Evolutionary conservation across 2,888 invertebrate genomes (phyloP), one percentile per base, ranked within the genome.

Genomic region (Oegoconia quadripuncta): DNA sequence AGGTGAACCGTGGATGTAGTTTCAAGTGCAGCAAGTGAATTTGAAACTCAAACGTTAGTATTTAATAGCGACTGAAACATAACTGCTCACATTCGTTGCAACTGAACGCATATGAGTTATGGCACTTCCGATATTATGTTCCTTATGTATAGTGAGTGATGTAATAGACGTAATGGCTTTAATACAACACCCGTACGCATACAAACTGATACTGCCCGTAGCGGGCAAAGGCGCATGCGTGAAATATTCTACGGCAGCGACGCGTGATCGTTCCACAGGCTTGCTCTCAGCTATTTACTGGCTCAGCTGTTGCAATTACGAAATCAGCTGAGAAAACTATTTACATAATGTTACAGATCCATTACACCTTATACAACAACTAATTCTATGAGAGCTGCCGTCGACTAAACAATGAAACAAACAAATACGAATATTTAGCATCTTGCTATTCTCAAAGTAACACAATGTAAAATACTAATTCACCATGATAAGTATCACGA

Each of bases 221-320:
- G 16, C 18, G 17, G n/a, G 15, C 23, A 37, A 34, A 42, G 14
- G 6, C 23, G 25, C 33, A 25, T 9, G 41, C 40, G 40, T 42
- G 39, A 37, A 50, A 44, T 39, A 29, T 18, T 38, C 33, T 29
- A 33, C 11, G 64, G 57, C 56, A 74, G 59, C 70, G 69, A 75
- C 71, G 77, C 75, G 74, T 74, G 70, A 55, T 69, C 68, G 79
- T 81, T 81, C 78, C 76, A 67, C 58, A 62, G 66, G 57, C 59
- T 70, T 67, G 66, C 54, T 58, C 56, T 55, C 56, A 67, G 67
- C 54, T 71, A 76, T 73, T 74, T 52, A 55, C 60, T 52, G 52
- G 52, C 39, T 16, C 51, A 47, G 43, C 34, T 52, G 52, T 42
- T 68, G 62, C 82, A n/a, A n/a, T 27, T 82, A 81, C 70, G 73